Conservation (phyloP, 2,113 vertebrate genomes). For the Chrysemys picta region DNA sequence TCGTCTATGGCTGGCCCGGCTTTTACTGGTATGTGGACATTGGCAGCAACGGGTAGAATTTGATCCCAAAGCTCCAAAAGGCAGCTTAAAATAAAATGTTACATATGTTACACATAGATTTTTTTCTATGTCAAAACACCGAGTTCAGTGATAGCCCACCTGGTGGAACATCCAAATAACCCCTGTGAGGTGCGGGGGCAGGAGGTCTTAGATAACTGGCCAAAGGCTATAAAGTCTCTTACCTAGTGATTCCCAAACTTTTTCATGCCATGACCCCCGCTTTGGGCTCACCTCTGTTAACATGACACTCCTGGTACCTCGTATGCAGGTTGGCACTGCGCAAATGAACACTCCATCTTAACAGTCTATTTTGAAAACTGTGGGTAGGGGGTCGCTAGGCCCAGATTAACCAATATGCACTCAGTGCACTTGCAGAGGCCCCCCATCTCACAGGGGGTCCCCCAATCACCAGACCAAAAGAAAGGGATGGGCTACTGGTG, state of each 20-base stretch:
- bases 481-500: not conserved
- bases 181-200: too few relatives aligned
- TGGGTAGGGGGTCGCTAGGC: too few relatives aligned
- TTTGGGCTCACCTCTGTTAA: not conserved
- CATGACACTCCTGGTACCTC: not conserved
- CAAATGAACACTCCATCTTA: not conserved
- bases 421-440: not conserved
- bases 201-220: not conserved
- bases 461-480: not conserved
- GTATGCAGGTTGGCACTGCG: not conserved
- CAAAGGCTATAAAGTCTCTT: not conserved
- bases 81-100: not conserved
- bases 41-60: not conserved
- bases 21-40: accelerated
- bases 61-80: not conserved
- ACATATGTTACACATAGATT: accelerated
- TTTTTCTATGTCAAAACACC: not conserved
- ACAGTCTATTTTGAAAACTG: not conserved
- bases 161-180: not conserved
- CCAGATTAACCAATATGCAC: not conserved
- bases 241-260: not conserved
- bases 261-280: too few relatives aligned
- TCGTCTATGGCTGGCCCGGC: not conserved
- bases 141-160: not conserved
- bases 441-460: too few relatives aligned